Base-by-base conservation (phyloP, 2,113 vertebrate genomes). In the Gnathonemus echidnorhynchus region DNA sequence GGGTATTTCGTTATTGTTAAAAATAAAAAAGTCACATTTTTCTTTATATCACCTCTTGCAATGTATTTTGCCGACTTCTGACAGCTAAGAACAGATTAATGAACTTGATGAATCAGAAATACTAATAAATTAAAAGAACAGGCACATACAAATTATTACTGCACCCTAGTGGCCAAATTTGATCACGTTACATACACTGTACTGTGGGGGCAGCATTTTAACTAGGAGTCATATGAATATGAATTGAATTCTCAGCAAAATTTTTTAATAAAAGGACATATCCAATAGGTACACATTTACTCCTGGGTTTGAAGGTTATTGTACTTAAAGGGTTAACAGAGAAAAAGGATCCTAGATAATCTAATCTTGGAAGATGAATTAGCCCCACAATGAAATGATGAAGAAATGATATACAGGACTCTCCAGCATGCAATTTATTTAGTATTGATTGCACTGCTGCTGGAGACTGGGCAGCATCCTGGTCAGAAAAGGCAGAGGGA, bases 301-400 rank as follows among this genome's bases (percentile, higher is more conserved):
- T 35, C 13, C 17, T 7, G 31, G 35, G 13, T 39, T 19, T 80
- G 35, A 80, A 15, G 74, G 74, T 80, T 80, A 80, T 42, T 39
- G 15, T 42, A 42, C 74, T 84, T 56, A 35, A 85, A 27, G 89
- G 35, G 89, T 89, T 89, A 89, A 89, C 35, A 13, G 42, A 50
- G 77, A 21, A 84, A 35, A 80, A 58, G 49, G 77, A 85, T 56
- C 50, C 35, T 11, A 85, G 49, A 85, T 89, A 89, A 89, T 89
- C 89, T 42, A 27, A 89, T 89, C 89, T 85, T 50, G 53, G 74
- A 77, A 89, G 80, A 56, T 89, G 70, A 89, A 84, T 89, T 84
- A 85, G 77, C 35, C 31, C 52, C 9, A 42, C 89, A 53, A 85
- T 50, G 77, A 84, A 56, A 89, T 39, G 49, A 89, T 24, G 52